Conservation (phyloP, 2,888 invertebrate genomes). For the Limnephilus marmoratus region DNA sequence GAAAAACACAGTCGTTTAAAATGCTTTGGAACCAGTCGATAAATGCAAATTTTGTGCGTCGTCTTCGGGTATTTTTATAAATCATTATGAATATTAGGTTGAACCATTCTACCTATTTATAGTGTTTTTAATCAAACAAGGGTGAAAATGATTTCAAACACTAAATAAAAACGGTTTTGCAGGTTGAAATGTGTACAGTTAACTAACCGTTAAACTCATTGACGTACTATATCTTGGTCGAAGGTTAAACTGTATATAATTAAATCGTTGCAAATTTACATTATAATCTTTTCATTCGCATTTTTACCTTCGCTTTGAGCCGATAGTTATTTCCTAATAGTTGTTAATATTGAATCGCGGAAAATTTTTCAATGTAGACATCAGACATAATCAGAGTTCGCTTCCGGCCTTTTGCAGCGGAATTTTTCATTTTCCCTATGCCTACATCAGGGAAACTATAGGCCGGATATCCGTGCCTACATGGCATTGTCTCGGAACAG, state of each 20-base stretch:
- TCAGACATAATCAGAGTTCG: background rate
- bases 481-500: background rate
- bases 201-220: no score
- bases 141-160: background rate
- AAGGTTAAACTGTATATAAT: background rate
- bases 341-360: conserved; percentile 24
- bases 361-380: background rate
- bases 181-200: background rate
- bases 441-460: background rate
- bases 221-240: no score
- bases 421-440: conserved; percentile 29
- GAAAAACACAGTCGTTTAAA: background rate
- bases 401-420: conserved; percentile 30
- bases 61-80: background rate
- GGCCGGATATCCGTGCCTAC: conserved; percentile 4
- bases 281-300: background rate
- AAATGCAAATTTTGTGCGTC: background rate
- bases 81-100: background rate
- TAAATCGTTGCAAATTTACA: background rate
- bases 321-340: background rate
- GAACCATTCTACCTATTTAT: background rate
- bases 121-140: background rate
- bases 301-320: background rate
- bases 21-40: no score
- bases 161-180: background rate